Evolutionary conservation across 2,797 vertebrate species (phyloP), one percentile per base, ranked within the genome.

Genomic region (Phataginus tricuspis): DNA sequence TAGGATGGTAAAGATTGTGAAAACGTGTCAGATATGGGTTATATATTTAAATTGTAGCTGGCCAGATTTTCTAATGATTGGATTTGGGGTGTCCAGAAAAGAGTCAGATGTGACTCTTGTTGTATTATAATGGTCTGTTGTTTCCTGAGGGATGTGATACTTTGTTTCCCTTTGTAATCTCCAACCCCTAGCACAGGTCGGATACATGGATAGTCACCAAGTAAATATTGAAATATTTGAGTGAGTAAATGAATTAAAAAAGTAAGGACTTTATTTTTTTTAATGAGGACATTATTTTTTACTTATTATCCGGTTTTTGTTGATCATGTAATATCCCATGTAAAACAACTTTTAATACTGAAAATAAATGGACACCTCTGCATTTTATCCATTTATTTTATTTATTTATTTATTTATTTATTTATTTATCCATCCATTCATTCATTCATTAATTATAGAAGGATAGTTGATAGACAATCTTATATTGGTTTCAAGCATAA

Each of bases 221-320:
- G 63, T 68, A 66, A 83, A 90, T 79, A 85, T 9, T 78, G 74
- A 72, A 45, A 45, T 92, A 69, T 53, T n/a, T 77, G 77, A 63
- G 55, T 79, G 72, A 80, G 49, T 80, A 61, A 80, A 45, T 87
- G 42, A 85, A 77, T 96, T 63, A 94, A 66, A 72, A 94, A 66
- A 74, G 31, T 39, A 87, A n/a, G n/a, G 23, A 21, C 45, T 16
- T 57, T 72, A 45, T 45, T 45, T 2, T 0, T 96, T 78, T 59
- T n/a, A 83, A 63, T 80, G 69, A 14, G 1, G 9, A 79, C 7
- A 2, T 68, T 59, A 45, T 34, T n/a, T 64, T 31, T 96, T 55
- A 84, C 61, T 96, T 97, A 97, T 78, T 84, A 96, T 95, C 7
- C 7, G 57, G n/a, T n/a, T n/a, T n/a, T n/a, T n/a, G n/a, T n/a